Conservation (phyloP, 2,797 vertebrate species). For the Sebastes iracundus region DNA sequence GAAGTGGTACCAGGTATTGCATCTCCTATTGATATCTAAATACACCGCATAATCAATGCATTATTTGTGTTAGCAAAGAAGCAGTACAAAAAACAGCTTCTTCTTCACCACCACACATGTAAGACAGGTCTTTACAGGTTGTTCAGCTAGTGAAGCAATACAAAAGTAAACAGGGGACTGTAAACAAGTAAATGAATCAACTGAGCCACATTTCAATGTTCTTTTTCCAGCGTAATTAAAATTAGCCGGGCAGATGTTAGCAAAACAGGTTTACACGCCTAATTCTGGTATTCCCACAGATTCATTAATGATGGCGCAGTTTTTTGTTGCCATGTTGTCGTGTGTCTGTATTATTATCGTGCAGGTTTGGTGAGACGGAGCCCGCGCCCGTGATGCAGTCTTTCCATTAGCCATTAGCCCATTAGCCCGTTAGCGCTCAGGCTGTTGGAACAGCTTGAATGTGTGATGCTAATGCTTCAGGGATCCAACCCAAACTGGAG, state of each 20-base stretch:
- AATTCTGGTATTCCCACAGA: constrained; percentile 58
- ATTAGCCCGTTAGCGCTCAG: constrained; percentile 85
- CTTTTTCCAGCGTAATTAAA: constrained; percentile 50
- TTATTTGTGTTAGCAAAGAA: not conserved
- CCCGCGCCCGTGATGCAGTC: constrained; percentile 70
- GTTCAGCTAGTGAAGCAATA: constrained; percentile 23
- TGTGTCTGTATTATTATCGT: constrained; percentile 60
- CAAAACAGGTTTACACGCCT: constrained; percentile 50
- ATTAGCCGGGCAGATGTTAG: constrained; percentile 65
- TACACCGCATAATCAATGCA: not conserved
- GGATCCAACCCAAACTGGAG: constrained; percentile 82
- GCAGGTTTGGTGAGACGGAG: constrained; percentile 72
- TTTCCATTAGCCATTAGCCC: constrained; percentile 83
- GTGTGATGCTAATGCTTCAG: constrained; percentile 83
- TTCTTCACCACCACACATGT: not conserved
- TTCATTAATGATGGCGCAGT: constrained; percentile 58
- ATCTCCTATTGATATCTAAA: not conserved
- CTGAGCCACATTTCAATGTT: constrained; percentile 28
- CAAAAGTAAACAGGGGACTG: constrained; percentile 19
- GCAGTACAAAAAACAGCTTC: not conserved
- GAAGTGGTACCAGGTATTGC: not conserved
- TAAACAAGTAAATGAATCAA: constrained; percentile 56
- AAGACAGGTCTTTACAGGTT: not conserved
- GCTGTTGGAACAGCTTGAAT: constrained; percentile 87
- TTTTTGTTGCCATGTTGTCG: constrained; percentile 57